Percentiles rank a stretch among this genome's conserved stretches.
Conservation (phyloP, 1,140 invertebrate species). For the Procambarus virginalis region DNA sequence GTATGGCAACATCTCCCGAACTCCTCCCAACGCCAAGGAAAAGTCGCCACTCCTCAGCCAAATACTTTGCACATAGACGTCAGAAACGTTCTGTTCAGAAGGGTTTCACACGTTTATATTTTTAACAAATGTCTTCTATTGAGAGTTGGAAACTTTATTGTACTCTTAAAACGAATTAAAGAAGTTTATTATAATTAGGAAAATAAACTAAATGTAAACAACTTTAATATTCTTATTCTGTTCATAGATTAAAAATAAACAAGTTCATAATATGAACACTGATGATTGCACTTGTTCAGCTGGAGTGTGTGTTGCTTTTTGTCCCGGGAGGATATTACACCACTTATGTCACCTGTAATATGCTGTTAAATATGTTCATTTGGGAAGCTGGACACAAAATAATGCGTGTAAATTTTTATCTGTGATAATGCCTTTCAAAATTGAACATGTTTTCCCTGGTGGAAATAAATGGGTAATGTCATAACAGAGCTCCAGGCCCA, state of each 20-base stretch:
- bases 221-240: background rate
- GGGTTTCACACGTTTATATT: background rate
- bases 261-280: background rate
- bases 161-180: background rate
- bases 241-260: background rate
- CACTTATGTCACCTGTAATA: background rate
- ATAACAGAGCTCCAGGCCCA: constrained; percentile 44
- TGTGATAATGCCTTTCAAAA: background rate
- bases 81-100: background rate
- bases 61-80: background rate
- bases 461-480: constrained; percentile 45
- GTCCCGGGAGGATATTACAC: background rate
- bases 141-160: background rate
- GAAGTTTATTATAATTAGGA: background rate
- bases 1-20: background rate
- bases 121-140: background rate
- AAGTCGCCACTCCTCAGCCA: background rate
- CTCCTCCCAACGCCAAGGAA: background rate
- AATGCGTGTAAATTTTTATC: background rate
- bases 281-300: background rate
- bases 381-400: background rate
- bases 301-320: background rate
- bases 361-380: background rate
- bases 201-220: background rate
- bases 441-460: background rate